A percentile compares a stretch with the other conserved stretches of the same genome.
These are phyloP conservation scores for Caenorhabditis tropicalis DNA, from an alignment of 1,140 invertebrate genomes.

Conservation along the genomic window DNA sequence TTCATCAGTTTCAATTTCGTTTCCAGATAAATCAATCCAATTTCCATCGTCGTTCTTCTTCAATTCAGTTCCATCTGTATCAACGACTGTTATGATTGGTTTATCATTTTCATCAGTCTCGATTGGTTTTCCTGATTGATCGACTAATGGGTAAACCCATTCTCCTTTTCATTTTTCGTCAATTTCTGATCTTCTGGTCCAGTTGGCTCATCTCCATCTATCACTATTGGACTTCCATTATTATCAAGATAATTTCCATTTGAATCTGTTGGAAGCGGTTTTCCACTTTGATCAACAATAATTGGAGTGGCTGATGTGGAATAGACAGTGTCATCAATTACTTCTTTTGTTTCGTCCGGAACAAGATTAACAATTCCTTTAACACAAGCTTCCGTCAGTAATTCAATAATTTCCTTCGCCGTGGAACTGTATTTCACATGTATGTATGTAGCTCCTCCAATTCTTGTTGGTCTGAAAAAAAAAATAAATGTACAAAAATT, in stretches of 20 bases:
- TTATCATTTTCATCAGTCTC: conserved; percentile 47
- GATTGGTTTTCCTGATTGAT: conserved; percentile 37
- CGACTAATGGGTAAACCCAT: conserved; percentile 62
- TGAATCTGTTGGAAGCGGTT: conserved; percentile 51
- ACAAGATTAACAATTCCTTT: not conserved
- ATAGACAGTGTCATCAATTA: not conserved
- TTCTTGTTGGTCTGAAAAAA: conserved; percentile 1
- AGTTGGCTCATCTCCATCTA: conserved; percentile 38
- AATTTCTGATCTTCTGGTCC: conserved; percentile 63
- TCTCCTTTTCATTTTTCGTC: conserved; percentile 59
- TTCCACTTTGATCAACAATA: conserved; percentile 53
- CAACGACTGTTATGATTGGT: conserved; percentile 55
- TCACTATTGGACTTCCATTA: conserved; percentile 42
- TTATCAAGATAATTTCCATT: conserved; percentile 35
- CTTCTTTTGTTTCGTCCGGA: conserved; percentile 16
- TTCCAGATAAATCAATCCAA: conserved; percentile 46
- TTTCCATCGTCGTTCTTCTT: conserved; percentile 46
- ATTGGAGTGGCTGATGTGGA: not conserved
- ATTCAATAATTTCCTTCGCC: not conserved
- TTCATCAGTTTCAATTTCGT: conserved; percentile 50
- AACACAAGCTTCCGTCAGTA: not conserved
- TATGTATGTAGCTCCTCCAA: conserved; percentile 5
- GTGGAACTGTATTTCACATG: not conserved
- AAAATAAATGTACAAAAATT: not conserved
- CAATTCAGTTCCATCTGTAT: conserved; percentile 44